These are phyloP conservation scores for Apeira syringaria DNA, from an alignment of 2,888 invertebrate genomes.

Conservation along the genomic window DNA sequence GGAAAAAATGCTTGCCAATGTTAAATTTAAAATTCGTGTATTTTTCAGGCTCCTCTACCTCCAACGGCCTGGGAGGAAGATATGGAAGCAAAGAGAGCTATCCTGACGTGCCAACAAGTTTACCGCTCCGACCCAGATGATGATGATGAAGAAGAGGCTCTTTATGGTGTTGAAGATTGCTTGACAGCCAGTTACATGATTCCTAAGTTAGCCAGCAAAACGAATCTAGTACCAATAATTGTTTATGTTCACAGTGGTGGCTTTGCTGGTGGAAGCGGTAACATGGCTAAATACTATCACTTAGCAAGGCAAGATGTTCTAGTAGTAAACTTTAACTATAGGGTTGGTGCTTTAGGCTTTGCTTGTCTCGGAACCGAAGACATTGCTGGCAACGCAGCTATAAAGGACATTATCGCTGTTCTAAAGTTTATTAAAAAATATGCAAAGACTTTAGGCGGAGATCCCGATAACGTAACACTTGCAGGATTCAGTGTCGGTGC, in stretches of 20 bases:
- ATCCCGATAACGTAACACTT: conserved; percentile 89
- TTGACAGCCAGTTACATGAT: conserved; percentile 58
- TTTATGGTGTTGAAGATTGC: conserved; percentile 66
- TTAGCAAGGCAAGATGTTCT: conserved; percentile 87
- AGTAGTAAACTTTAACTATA: conserved; percentile 87
- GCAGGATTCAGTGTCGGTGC: conserved; percentile 93
- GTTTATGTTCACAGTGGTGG: conserved; percentile 74
- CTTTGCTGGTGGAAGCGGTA: conserved; percentile 62
- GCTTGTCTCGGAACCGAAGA: conserved; percentile 84
- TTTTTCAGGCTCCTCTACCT: conserved; percentile 66
- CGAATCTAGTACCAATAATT: conserved; percentile 62
- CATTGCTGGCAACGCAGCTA: conserved; percentile 92
- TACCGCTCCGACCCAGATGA: conserved; percentile 50
- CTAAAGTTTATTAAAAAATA: conserved; percentile 90
- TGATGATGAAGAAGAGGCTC: conserved; percentile 44
- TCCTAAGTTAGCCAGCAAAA: conserved; percentile 54
- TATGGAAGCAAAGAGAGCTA: conserved; percentile 43
- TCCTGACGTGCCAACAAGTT: conserved; percentile 58
- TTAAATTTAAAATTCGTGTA: background rate
- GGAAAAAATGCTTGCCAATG: too few species aligned
- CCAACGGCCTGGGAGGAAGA: conserved; percentile 55
- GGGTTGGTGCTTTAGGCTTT: conserved; percentile 89
- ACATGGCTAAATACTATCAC: conserved; percentile 80
- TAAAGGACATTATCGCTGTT: conserved; percentile 93
- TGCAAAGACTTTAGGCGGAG: conserved; percentile 90